Base-by-base conservation (phyloP, 2,113 vertebrate genomes). In the Carollia perspicillata region DNA sequence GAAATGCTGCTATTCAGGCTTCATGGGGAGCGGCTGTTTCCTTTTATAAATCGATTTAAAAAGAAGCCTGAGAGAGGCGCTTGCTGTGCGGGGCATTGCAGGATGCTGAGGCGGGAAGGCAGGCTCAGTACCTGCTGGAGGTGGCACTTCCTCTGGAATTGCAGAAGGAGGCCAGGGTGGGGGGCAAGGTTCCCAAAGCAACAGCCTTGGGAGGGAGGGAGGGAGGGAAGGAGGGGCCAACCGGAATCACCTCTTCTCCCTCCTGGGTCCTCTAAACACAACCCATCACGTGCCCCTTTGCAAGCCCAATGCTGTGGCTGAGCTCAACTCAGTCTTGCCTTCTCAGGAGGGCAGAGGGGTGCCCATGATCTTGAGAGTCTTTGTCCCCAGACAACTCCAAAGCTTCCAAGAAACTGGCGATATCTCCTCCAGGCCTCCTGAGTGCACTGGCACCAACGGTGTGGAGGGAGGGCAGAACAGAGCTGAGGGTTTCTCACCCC, bases 1-100 rank as follows among this genome's bases (percentile, higher is more conserved):
- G 98, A 98, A 98, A 98, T 77, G 97, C 97, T 96, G 96, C 95
- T 98, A 97, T 98, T 98, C 97, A 97, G 98, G 96, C 97, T 98
- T 98, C 97, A 96, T 40, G 80, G 84, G 95, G 95, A 58, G 13
- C 93, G 2, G 87, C 93, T 93, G 84, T 95, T 97, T 91, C 20
- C 78, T 94, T 93, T 87, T 81, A 97, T 97, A 97, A 98, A 97
- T 97, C 74, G 80, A 96, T 98, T 98, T 97, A 96, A 97, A 98
- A 98, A 98, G 97, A 98, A 88, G 77, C 93, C 87, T 80, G 96
- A 97, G 97, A 83, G 97, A 98, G 97, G 95, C 92, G 95, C 97
- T 98, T 97, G 80, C 95, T 98, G 79, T 0, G 0, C 95, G 84
- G 97, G 98, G 95, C 96, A 95, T 63, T 0, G 0, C 75, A 93